Conservation (phyloP, 2,888 invertebrate genomes). For the Agrotis puta region DNA sequence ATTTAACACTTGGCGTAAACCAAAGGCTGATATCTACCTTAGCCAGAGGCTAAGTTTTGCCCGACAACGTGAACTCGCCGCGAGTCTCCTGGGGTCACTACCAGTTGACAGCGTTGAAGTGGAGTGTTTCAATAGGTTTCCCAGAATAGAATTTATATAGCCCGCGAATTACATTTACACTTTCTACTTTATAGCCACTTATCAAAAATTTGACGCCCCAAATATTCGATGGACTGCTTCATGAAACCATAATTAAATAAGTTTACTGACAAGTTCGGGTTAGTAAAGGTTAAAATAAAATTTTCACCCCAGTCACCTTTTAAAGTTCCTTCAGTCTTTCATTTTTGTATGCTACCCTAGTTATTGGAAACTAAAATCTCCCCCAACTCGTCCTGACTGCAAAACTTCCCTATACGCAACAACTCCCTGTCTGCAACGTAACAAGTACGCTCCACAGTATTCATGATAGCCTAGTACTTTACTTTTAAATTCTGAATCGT, state of each 20-base stretch:
- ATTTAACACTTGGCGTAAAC: too few relatives aligned
- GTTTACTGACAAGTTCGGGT: too few relatives aligned
- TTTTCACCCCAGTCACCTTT: too few relatives aligned
- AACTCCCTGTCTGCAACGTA: neutral
- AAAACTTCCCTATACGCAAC: neutral
- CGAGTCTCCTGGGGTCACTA: too few relatives aligned
- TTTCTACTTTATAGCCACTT: neutral
- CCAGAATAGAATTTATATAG: too few relatives aligned
- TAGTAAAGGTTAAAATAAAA: too few relatives aligned
- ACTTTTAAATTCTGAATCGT: slow-evolving; percentile 26
- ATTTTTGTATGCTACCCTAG: neutral
- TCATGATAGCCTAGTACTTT: slow-evolving; percentile 22
- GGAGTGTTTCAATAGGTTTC: too few relatives aligned
- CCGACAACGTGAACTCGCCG: too few relatives aligned
- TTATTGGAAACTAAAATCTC: neutral
- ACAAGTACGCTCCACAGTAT: neutral
- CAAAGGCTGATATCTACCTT: too few relatives aligned
- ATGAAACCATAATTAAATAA: neutral
- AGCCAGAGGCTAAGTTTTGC: too few relatives aligned
- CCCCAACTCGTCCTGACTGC: slow-evolving; percentile 7
- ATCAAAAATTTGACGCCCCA: neutral
- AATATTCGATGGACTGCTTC: too few relatives aligned
- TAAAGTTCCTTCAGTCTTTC: neutral
- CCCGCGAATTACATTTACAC: neutral
- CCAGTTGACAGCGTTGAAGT: too few relatives aligned